Conservation (phyloP, 2,797 vertebrate genomes). For the Urosaurus nigricauda region DNA sequence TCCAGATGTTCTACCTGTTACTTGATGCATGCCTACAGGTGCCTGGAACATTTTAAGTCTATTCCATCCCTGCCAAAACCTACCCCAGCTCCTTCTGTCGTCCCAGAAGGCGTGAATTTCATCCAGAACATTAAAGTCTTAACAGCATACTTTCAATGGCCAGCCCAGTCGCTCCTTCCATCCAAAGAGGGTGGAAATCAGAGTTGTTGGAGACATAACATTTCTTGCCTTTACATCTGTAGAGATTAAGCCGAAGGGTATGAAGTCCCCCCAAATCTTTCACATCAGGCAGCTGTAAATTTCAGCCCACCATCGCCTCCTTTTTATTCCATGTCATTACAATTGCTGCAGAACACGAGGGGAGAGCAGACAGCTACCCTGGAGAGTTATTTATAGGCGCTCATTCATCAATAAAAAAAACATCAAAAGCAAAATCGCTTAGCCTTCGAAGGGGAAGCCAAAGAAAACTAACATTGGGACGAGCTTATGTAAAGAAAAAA, state of each 20-base stretch:
- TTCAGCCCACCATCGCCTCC: constrained; percentile 1
- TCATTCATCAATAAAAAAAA: constrained; percentile 85
- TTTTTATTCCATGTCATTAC: constrained; percentile 75
- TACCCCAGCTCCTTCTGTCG: not conserved
- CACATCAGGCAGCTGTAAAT: constrained; percentile 73
- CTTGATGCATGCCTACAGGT: not conserved
- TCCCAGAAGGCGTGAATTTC: not conserved
- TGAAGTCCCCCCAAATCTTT: constrained; percentile 79
- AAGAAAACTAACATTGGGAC: constrained; percentile 80
- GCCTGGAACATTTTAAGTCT: not conserved
- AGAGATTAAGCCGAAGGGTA: constrained; percentile 80
- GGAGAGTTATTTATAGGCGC: constrained; percentile 82
- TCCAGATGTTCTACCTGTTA: not conserved
- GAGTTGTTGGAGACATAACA: constrained; percentile 79
- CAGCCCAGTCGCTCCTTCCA: constrained; percentile 56
- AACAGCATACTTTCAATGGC: constrained; percentile 18
- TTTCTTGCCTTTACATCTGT: constrained; percentile 84
- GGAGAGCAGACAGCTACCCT: constrained; percentile 77
- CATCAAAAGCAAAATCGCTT: constrained; percentile 82
- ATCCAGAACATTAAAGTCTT: constrained; percentile 38
- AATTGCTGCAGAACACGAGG: constrained; percentile 77
- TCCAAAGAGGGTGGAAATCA: constrained; percentile 76
- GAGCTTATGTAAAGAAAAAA: constrained; percentile 77
- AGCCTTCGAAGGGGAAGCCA: constrained; percentile 80
- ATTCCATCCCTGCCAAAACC: too few species aligned